Conservation (phyloP, 2,113 vertebrate species). For the Podarcis muralis region DNA sequence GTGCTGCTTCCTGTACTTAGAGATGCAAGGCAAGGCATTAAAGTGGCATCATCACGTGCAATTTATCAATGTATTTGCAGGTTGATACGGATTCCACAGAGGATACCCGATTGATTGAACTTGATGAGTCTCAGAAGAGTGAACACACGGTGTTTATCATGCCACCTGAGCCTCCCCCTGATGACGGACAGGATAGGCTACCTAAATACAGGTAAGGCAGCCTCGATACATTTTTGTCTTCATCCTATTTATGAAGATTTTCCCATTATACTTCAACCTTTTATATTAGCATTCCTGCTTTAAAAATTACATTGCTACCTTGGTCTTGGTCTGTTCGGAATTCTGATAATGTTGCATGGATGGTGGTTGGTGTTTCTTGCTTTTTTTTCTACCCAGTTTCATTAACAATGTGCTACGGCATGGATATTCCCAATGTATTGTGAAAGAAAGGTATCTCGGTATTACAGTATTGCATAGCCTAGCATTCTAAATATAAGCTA, state of each 20-base stretch:
- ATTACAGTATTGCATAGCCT: not conserved
- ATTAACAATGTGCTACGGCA: not conserved
- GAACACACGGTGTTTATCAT: constrained; percentile 96
- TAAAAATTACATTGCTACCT: not conserved
- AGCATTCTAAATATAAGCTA: not conserved
- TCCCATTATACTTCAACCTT: not conserved
- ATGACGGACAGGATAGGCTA: constrained; percentile 76
- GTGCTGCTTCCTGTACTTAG: not conserved
- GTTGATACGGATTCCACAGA: constrained; percentile 87
- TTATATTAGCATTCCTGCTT: not conserved
- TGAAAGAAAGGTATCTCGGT: not conserved
- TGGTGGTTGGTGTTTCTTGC: not conserved
- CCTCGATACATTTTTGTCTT: not conserved
- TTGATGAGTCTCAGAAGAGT: constrained; percentile 96
- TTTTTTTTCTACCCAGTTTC: not conserved
- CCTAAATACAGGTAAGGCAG: constrained; percentile 83
- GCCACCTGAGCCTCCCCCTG: constrained; percentile 86
- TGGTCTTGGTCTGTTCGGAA: not conserved
- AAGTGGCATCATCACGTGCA: not conserved
- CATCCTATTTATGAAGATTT: not conserved
- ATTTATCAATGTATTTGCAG: constrained; percentile 71
- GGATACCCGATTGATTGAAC: constrained; percentile 89
- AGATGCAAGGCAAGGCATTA: not conserved
- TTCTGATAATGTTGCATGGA: not conserved
- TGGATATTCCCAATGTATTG: not conserved